Base-by-base conservation (phyloP, 2,888 invertebrate species). In the Drosophila formosana region DNA sequence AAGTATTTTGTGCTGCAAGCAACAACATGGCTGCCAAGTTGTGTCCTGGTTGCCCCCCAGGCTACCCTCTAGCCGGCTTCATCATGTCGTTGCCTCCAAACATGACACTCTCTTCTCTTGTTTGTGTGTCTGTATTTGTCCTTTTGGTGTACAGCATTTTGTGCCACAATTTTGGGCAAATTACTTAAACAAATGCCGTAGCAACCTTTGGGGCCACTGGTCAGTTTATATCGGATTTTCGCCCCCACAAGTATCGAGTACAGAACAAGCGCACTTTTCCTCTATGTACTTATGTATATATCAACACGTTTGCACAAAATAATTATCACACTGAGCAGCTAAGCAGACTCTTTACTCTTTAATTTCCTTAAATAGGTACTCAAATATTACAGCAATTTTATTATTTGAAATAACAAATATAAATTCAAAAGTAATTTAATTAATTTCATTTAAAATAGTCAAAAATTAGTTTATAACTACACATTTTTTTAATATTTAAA, bases 121-220 rank as follows among this genome's bases (percentile, higher is more conserved):
- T 37, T 11, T 37, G 37, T 37, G 30, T 30, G 6, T 30, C 6
- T 30, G 66, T 60, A 34, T 46, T 70, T 64, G 57, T 58, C 60
- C 66, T 51, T 84, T 67, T 58, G 61, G 55, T 66, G 60, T 62
- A 65, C 41, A 85, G 51, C 81, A 78, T 80, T 84, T 83, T 89
- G 71, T 67, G 72, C 65, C 87, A 78, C 74, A 87, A 76, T 87
- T 84, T 78, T 71, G 67, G 73, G 37, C 60, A 87, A 84, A 89
- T 84, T 87, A 84, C 82, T 81, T 72, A 81, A 87, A 70, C 85
- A 78, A 89, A 87, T 80, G 82, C 58, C 57, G 41, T 30, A 47
- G 73, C 41, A 55, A 62, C 32, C 53, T 76, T 51, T 53, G 39
- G 68, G 60, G 50, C 57, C 45, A 13, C 37, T 41, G 53, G 52